Conservation (phyloP, 2,888 invertebrate species). For the Drosophila kuntzei region DNA sequence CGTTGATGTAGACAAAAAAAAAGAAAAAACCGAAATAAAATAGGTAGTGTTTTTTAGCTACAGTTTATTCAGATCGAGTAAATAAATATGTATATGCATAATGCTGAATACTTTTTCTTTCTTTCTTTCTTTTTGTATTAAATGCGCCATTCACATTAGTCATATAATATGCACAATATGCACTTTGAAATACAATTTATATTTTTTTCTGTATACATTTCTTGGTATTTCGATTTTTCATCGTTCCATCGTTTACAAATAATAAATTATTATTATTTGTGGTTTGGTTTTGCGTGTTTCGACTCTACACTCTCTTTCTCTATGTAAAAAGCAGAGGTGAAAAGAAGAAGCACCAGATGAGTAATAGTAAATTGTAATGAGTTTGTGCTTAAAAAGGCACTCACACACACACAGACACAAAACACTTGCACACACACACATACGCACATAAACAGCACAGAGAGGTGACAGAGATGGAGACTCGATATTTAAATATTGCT, state of each 20-base stretch:
- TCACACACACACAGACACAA: constrained; percentile 31
- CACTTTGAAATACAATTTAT: constrained; percentile 38
- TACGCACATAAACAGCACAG: constrained; percentile 12
- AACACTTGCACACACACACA: constrained; percentile 26
- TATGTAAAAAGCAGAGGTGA: constrained; percentile 22
- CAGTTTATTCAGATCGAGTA: constrained; percentile 57
- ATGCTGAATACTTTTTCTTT: constrained; percentile 16
- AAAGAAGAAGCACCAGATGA: constrained; percentile 44
- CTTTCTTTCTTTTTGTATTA: constrained; percentile 8
- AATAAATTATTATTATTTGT: constrained; percentile 36
- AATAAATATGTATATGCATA: constrained; percentile 39
- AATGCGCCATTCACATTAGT: constrained; percentile 39
- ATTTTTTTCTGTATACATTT: constrained; percentile 43
- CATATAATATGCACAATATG: constrained; percentile 33
- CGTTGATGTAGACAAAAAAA: constrained; percentile 83
- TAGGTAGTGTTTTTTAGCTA: constrained; percentile 66
- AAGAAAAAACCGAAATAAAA: constrained; percentile 44
- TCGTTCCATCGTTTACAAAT: constrained; percentile 30
- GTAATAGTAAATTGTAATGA: constrained; percentile 68
- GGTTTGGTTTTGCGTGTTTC: constrained; percentile 33
- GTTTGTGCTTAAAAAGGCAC: constrained; percentile 63
- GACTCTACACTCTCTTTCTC: neutral
- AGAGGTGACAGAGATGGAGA: constrained; percentile 22
- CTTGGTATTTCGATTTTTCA: constrained; percentile 49
- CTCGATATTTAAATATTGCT: constrained; percentile 59